phyloP scores from a whole-genome alignment of 2,888 invertebrate species.

The Lasius platythorax region DNA sequence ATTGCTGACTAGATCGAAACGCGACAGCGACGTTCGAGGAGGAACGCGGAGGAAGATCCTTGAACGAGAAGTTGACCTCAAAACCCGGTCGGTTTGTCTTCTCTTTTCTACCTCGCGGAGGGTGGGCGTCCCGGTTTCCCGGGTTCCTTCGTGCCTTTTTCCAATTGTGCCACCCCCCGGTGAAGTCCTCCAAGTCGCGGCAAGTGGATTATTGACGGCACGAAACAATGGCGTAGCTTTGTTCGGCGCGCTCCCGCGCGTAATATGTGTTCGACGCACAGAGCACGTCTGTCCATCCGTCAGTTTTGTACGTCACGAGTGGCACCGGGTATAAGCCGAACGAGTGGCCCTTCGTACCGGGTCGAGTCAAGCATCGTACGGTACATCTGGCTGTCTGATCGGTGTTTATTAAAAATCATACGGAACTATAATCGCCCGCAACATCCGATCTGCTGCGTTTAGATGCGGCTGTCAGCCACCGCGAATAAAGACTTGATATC shows the following conservation, averaged over 20 bases:
- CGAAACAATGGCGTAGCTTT: slow-evolving; percentile 84
- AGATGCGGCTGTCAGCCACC: slow-evolving; percentile 11
- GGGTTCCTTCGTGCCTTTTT: slow-evolving; percentile 75
- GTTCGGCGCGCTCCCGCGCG: slow-evolving; percentile 77
- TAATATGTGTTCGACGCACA: slow-evolving; percentile 81
- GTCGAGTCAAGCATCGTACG: slow-evolving; percentile 81
- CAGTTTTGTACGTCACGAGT: slow-evolving; percentile 82
- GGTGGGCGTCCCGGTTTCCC: slow-evolving; percentile 67
- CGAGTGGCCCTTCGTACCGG: slow-evolving; percentile 77
- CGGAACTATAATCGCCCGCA: slow-evolving; percentile 67
- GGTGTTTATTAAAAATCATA: slow-evolving; percentile 84
- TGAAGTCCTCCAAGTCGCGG: slow-evolving; percentile 80
- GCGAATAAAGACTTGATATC: background rate
- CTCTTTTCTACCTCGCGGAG: slow-evolving; percentile 61
- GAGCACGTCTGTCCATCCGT: slow-evolving; percentile 76
- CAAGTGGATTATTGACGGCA: slow-evolving; percentile 85
- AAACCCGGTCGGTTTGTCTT: slow-evolving; percentile 49
- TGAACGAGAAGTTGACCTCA: slow-evolving; percentile 56
- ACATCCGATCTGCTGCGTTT: slow-evolving; percentile 20
- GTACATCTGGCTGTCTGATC: slow-evolving; percentile 84
- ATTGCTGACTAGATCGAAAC: background rate
- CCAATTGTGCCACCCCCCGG: slow-evolving; percentile 77
- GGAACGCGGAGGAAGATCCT: slow-evolving; percentile 25
- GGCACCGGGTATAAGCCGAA: slow-evolving; percentile 75
- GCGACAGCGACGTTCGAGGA: slow-evolving; percentile 24